Percentiles rank a stretch among this genome's conserved stretches.
phyloP scores from a whole-genome alignment of 2,888 invertebrate species.

The Synergus japonicus region DNA sequence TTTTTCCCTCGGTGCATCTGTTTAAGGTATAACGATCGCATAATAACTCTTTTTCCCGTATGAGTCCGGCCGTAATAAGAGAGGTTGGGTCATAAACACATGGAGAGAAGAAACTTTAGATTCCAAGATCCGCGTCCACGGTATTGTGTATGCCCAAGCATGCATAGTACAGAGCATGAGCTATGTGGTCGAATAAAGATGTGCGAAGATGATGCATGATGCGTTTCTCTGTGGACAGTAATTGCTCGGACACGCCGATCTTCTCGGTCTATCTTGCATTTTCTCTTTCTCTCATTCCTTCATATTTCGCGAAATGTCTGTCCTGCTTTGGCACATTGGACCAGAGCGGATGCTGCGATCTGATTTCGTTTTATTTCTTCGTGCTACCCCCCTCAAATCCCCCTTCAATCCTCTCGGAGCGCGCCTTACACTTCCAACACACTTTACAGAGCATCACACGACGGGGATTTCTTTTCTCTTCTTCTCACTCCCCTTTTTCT shows the following conservation, averaged over 20 bases:
- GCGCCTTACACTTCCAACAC: conserved; percentile 8
- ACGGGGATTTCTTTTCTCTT: conserved; percentile 40
- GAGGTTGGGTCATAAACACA: conserved; percentile 36
- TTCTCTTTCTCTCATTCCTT: conserved; percentile 45
- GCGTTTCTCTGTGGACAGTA: conserved; percentile 62
- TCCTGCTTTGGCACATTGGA: conserved; percentile 55
- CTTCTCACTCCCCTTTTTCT: conserved; percentile 16
- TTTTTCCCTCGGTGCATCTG: conserved; percentile 23
- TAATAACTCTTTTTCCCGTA: conserved; percentile 38
- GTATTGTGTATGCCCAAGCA: conserved; percentile 61
- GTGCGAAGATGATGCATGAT: conserved; percentile 63
- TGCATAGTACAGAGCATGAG: conserved; percentile 56
- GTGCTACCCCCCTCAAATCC: conserved; percentile 49
- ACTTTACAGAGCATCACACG: conserved; percentile 5
- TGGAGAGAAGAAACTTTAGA: conserved; percentile 52
- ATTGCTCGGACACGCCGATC: conserved; percentile 63
- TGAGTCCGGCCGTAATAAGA: conserved; percentile 33
- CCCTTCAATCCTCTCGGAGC: neutral
- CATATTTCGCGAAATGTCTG: conserved; percentile 41
- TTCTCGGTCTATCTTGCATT: conserved; percentile 48
- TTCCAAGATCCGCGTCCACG: conserved; percentile 52
- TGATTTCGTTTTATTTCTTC: conserved; percentile 68
- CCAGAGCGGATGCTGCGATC: conserved; percentile 64
- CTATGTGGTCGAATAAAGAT: conserved; percentile 59
- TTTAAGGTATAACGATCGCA: conserved; percentile 28